phyloP scores from a whole-genome alignment of 2,113 vertebrate genomes.

The Columbina picui region DNA sequence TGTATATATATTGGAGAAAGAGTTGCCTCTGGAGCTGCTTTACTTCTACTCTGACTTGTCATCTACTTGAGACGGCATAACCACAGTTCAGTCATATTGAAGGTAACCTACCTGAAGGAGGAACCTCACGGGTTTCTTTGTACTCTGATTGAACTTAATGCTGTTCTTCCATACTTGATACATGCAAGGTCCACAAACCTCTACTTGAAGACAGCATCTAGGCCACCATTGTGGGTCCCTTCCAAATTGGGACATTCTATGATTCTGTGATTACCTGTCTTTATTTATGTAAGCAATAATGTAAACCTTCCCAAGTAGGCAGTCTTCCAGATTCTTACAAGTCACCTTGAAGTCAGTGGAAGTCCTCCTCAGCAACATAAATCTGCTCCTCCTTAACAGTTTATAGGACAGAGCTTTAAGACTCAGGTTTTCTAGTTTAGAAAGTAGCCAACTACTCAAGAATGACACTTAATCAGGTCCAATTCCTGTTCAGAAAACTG shows the following conservation, averaged over 20 bases:
- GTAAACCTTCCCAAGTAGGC: not conserved
- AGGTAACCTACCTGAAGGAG: not conserved
- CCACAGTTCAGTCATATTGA: not conserved
- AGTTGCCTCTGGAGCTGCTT: not conserved
- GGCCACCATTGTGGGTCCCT: not conserved
- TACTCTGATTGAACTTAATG: not conserved
- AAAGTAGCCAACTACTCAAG: not conserved
- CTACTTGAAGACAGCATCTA: not conserved
- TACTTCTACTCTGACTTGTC: not conserved
- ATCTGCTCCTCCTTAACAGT: not conserved
- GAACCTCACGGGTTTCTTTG: not conserved
- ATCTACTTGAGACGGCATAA: not conserved
- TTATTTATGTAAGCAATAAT: not conserved
- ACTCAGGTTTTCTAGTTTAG: not conserved
- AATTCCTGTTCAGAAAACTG: not conserved
- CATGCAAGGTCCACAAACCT: not conserved
- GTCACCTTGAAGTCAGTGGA: not conserved
- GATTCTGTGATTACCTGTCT: not conserved
- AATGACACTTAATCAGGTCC: not conserved
- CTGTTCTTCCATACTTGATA: not conserved
- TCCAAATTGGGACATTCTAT: no score
- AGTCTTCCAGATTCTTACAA: not conserved
- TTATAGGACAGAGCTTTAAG: not conserved
- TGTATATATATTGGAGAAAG: not conserved
- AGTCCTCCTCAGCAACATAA: not conserved